Percentiles rank a stretch among this genome's conserved stretches.
phyloP scores from a whole-genome alignment of 2,113 vertebrate species.

The Etheostoma spectabile region DNA sequence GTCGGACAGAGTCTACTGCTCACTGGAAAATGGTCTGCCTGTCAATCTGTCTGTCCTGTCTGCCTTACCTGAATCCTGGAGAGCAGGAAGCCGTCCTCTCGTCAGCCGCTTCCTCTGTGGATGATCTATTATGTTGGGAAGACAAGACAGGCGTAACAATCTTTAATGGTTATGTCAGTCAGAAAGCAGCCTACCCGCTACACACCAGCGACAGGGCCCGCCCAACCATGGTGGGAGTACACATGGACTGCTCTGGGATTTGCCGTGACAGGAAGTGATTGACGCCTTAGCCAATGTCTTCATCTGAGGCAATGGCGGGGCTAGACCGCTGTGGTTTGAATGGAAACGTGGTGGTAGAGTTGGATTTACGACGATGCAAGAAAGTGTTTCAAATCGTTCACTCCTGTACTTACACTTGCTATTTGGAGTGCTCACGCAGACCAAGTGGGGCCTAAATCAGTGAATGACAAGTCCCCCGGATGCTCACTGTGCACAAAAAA shows the following conservation, averaged over 20 bases:
- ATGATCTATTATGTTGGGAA: constrained; percentile 67
- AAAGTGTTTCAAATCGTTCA: background rate
- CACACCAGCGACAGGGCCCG: constrained; percentile 14
- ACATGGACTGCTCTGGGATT: constrained; percentile 31
- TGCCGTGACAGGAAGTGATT: constrained; percentile 46
- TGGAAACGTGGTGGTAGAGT: background rate
- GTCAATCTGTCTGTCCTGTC: constrained; percentile 60
- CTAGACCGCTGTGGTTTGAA: background rate
- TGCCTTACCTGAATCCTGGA: constrained; percentile 45
- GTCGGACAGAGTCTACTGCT: constrained; percentile 56
- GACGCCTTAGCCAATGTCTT: constrained; percentile 42
- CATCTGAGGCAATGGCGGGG: constrained; percentile 23
- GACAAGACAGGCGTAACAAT: constrained; percentile 74
- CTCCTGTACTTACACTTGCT: no score
- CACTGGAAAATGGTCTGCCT: constrained; percentile 63
- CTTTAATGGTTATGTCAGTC: constrained; percentile 80
- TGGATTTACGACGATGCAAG: background rate
- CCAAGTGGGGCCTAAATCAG: no score
- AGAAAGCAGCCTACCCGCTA: constrained; percentile 37
- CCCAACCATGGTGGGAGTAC: constrained; percentile 31
- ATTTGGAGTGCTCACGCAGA: no score
- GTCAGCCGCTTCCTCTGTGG: constrained; percentile 51
- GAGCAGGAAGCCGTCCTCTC: constrained; percentile 38
- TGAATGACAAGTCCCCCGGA: no score
- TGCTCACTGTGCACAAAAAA: no score